Evolutionary conservation across 1,140 invertebrate species (phyloP).

Genomic region (Zophobas morio): DNA sequence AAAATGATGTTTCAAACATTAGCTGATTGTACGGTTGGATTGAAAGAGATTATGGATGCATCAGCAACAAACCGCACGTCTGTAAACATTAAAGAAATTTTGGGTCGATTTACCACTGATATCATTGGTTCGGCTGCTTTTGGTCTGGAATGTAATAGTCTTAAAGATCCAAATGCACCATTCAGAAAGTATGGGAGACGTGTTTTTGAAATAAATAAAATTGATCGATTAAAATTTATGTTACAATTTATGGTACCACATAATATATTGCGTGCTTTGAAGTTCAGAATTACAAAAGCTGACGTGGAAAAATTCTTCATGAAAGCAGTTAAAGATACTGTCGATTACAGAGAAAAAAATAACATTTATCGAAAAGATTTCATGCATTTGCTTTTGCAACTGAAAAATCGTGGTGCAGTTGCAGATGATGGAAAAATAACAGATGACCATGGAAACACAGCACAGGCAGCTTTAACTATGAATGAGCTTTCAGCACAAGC

Average conservation of each 20-base stretch:
- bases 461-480: constrained; percentile 48
- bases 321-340: constrained; percentile 66
- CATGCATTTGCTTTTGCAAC: constrained; percentile 68
- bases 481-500: constrained; percentile 66
- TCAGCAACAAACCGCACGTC: constrained; percentile 50
- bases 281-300: constrained; percentile 20
- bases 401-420: constrained; percentile 49
- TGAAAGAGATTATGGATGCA: constrained; percentile 66
- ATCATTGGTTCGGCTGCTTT: constrained; percentile 74
- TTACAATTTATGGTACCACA: constrained; percentile 28
- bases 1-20: constrained; percentile 67
- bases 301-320: constrained; percentile 68
- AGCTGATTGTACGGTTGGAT: constrained; percentile 52
- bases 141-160: constrained; percentile 71
- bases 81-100: constrained; percentile 69
- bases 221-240: constrained; percentile 22
- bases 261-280: not conserved
- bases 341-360: constrained; percentile 68
- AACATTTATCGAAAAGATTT: constrained; percentile 70
- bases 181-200: constrained; percentile 69
- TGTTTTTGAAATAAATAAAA: constrained; percentile 50
- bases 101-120: constrained; percentile 71
- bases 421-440: constrained; percentile 26
- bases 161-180: constrained; percentile 70
- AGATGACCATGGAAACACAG: not conserved